Base-by-base conservation (phyloP, 2,888 invertebrate genomes). In the Trissolcus brochymenae region DNA sequence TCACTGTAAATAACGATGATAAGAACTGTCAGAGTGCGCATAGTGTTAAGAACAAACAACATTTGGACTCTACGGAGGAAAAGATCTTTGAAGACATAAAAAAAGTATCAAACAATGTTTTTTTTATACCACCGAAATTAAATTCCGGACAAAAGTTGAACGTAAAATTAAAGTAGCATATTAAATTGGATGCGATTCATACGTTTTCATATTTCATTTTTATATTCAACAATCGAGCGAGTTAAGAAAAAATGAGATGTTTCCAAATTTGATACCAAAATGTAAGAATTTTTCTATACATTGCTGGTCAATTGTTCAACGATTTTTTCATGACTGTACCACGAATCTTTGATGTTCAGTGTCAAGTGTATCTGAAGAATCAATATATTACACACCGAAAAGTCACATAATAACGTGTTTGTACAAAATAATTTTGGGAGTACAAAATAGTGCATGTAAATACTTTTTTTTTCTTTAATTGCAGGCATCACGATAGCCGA, bases 271-370 rank as follows among this genome's bases (percentile, higher is more conserved):
- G 16, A 6, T 46, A 46, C 14, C n/a, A 46, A 16, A 9, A 46
- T 46, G 16, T 46, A 46, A 7, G 6, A 46, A 46, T 46, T 6
- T 46, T 14, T 13, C 1, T 46, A 46, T 46, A 35, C 46, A 1
- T 46, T 16, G 43, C 60, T 66, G 53, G 56, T 60, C 65, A 66
- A 73, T 73, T 66, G 65, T 73, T 73, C 72, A 73, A 73, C 60
- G 65, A 73, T 55, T 3, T 55, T 60, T 66, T 55, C 60, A 29
- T 60, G 59, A 35, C 53, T n/a, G 40, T 51, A 29, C 59, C 64
- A 76, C 72, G 78, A 76, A 57, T 62, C 55, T 76, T 82, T 76
- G 79, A 81, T 80, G 79, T 82, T 82, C 66, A 75, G 80, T 81
- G 81, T 83, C 78, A 65, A 73, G 29, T 68, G 70, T 73, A 65